Evolutionary conservation across 1,140 invertebrate genomes (phyloP).

Genomic region (Drosophila nebulosa): DNA sequence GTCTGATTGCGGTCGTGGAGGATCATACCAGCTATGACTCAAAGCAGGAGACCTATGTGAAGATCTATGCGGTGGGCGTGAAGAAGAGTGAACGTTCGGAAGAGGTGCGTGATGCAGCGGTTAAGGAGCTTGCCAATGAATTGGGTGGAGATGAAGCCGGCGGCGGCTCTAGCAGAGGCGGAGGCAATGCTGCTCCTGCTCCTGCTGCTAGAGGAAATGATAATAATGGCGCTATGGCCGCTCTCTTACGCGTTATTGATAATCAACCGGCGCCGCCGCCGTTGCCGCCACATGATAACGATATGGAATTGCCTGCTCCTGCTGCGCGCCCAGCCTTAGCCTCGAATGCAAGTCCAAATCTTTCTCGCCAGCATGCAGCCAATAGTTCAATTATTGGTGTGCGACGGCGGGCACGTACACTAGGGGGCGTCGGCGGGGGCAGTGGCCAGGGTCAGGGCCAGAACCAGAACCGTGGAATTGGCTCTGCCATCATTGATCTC

Average conservation of each 20-base stretch:
- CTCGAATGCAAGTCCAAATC: conserved; percentile 52
- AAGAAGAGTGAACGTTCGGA: conserved; percentile 80
- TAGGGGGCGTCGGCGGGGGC: conserved; percentile 30
- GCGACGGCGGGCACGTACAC: conserved; percentile 72
- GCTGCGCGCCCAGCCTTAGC: conserved; percentile 31
- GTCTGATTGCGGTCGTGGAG: conserved; percentile 91
- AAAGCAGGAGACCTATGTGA: conserved; percentile 91
- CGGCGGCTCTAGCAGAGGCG: conserved; percentile 11
- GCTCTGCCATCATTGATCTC: conserved; percentile 48
- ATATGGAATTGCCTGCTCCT: neutral
- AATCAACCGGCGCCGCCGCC: neutral
- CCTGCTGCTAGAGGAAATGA: neutral
- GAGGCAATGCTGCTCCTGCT: conserved; percentile 23
- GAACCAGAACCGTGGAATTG: conserved; percentile 20
- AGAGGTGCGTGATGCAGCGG: conserved; percentile 73
- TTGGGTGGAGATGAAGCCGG: conserved; percentile 8
- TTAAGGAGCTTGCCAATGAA: conserved; percentile 58
- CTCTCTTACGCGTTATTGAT: conserved; percentile 17
- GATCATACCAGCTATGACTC: conserved; percentile 89
- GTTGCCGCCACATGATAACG: neutral
- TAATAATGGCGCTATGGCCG: neutral
- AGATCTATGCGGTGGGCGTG: conserved; percentile 87
- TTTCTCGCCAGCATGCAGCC: conserved; percentile 65
- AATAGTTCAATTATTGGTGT: conserved; percentile 74
- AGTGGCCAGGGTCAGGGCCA: conserved; percentile 3